Base-by-base conservation (phyloP, 2,113 vertebrate species). In the Erythrocebus patas region DNA sequence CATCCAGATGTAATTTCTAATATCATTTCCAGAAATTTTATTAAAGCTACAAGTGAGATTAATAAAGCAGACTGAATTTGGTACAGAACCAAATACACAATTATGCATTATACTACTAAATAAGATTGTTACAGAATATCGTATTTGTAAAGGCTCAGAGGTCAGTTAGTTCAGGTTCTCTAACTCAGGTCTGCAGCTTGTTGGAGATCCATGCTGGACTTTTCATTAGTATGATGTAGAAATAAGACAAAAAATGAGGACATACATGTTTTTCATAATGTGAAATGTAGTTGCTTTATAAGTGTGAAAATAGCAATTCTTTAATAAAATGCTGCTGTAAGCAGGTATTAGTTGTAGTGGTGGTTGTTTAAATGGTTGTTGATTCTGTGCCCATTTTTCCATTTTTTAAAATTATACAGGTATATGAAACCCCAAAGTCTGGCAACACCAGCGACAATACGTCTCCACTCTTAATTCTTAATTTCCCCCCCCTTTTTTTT, bases 21-120 rank as follows among this genome's bases (percentile, higher is more conserved):
- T 76, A 79, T 68, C 12, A 96, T 92, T 93, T 66, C 6, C 57
- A 45, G 57, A 93, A 87, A 96, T 35, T 91, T 85, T 83, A 61
- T 20, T 84, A n/a, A 86, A 25, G 61, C 13, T 66, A 9, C 27
- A 80, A 84, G 48, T 25, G 2, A 18, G 25, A 35, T 89, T 91
- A 91, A 72, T 23, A 40, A 80, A 88, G 64, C n/a, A 45, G 59
- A 89, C 5, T 70, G 61, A 90, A 66, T 80, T 50, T 50, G 32
- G 50, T 5, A 82, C 17, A 88, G n/a, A 83, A 70, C 2, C 55
- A 90, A 82, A 35, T 25, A 55, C 11, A 80, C 13, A n/a, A 91
- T 91, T 90, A 50, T 95, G 52, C 35, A 43, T 45, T 68, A 5
- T 64, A n/a, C 14, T 50, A 89, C 64, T 57, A 89, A 91, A 73